Evolutionary conservation across 92 coral and sea anemone species (phyloP), one percentile per base, ranked within the genome.

Genomic region (Micromussa lordhowensis): DNA sequence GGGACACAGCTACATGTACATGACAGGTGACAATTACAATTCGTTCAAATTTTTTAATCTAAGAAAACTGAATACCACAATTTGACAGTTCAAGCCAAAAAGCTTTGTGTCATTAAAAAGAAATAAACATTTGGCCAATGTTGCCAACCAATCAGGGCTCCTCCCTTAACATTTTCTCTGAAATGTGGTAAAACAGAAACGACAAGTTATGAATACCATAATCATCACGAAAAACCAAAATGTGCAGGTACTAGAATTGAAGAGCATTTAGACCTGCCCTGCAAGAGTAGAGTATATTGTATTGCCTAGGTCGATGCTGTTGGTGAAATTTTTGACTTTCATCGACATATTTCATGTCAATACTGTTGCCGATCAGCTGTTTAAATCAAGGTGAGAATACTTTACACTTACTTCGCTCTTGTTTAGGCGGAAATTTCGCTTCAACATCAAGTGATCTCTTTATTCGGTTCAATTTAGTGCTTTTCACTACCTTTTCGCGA

Each of bases 181-280:
- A 80, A 80, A 30, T 79, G 83, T 36, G 36, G 55, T 32, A 35
- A 83, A 72, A 55, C 68, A 34, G 58, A 61, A 55, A 84, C 88
- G n/a, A 71, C 70, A 49, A 73, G 64, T 57, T 36, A 9, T 84
- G 81, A 84, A 84, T 84, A 57, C 88, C 88, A 21, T 26, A 55
- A 76, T 73, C 81, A 74, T 54, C 80, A 35, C 44, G 48, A 31
- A 71, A 71, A 71, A 32, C 77, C 77, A 54, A 51, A 84, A 78
- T 84, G 76, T 73, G 57, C 80, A 36, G 36, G 58, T 58, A 36
- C 80, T 59, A 22, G 35, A 84, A 44, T n/a, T 57, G 57, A 17
- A 75, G 28, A 49, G 51, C 38, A 32, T 72, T 10, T 7, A 83
- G 31, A 2, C 77, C 28, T 15, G 51, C 76, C 7, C n/a, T 30